These are phyloP conservation scores for Diplodus sargus DNA, from an alignment of 2,797 vertebrate genomes.

Conservation along the genomic window DNA sequence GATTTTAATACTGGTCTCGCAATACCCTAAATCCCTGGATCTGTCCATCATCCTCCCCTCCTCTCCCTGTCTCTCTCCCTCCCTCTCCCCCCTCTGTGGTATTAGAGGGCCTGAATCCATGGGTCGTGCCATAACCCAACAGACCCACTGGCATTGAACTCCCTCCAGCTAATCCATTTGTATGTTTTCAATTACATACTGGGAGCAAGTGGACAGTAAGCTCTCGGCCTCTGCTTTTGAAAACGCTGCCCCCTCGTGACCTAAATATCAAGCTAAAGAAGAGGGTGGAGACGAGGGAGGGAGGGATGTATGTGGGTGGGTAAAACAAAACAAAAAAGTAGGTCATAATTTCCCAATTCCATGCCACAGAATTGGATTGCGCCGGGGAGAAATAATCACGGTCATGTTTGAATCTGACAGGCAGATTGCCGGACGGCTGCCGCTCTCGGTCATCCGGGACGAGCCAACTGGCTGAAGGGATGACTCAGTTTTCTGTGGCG, in stretches of 20 bases:
- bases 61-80: background rate
- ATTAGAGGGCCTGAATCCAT: constrained; percentile 69
- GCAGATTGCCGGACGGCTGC: constrained; percentile 47
- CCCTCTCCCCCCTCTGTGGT: constrained; percentile 3
- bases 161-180: constrained; percentile 84
- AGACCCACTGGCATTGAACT: constrained; percentile 70
- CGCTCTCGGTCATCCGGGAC: constrained; percentile 48
- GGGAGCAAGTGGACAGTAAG: constrained; percentile 74
- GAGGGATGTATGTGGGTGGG: constrained; percentile 20
- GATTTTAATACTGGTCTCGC: constrained; percentile 71
- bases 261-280: constrained; percentile 82
- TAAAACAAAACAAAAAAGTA: constrained; percentile 71
- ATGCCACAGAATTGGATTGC: constrained; percentile 68
- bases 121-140: constrained; percentile 52
- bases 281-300: constrained; percentile 3
- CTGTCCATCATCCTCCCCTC: constrained; percentile 42
- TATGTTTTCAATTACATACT: constrained; percentile 82
- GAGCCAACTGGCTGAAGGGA: constrained; percentile 53
- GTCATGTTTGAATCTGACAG: constrained; percentile 60
- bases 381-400: constrained; percentile 63
- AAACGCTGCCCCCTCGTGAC: constrained; percentile 74
- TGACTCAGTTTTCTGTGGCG: constrained; percentile 70
- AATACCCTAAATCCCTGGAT: constrained; percentile 73
- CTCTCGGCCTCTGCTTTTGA: constrained; percentile 68
- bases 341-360: constrained; percentile 76